These are phyloP conservation scores for Laodelphax striatellus DNA, from an alignment of 1,140 invertebrate species.

Conservation along the genomic window DNA sequence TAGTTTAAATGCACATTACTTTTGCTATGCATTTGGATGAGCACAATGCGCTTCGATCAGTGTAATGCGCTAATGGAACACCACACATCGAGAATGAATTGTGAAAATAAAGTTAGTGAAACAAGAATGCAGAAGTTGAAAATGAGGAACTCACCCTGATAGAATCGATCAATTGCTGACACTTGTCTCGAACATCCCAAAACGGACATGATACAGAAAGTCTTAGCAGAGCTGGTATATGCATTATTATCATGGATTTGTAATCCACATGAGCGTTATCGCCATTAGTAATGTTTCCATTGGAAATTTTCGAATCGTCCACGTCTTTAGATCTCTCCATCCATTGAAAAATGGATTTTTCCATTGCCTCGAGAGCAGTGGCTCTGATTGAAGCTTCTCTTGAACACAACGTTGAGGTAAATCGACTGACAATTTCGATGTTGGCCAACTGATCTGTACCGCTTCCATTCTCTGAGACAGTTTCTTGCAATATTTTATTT, in stretches of 20 bases:
- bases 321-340: not conserved
- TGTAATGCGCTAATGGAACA: no score
- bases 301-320: not conserved
- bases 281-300: not conserved
- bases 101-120: no score
- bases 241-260: not conserved
- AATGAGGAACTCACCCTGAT: not conserved
- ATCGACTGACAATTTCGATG: not conserved
- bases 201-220: slow-evolving; percentile 1
- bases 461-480: not conserved
- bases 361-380: not conserved
- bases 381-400: not conserved
- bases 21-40: no score
- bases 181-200: not conserved
- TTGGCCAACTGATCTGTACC: not conserved
- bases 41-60: no score
- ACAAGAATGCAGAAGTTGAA: no score
- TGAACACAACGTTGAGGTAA: not conserved
- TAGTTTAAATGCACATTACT: no score
- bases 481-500: not conserved
- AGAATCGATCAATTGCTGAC: not conserved
- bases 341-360: not conserved
- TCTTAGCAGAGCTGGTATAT: not conserved
- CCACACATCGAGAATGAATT: no score
- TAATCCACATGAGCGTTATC: not conserved